phyloP scores from a whole-genome alignment of 1,140 invertebrate species.

The Lineus longissimus region DNA sequence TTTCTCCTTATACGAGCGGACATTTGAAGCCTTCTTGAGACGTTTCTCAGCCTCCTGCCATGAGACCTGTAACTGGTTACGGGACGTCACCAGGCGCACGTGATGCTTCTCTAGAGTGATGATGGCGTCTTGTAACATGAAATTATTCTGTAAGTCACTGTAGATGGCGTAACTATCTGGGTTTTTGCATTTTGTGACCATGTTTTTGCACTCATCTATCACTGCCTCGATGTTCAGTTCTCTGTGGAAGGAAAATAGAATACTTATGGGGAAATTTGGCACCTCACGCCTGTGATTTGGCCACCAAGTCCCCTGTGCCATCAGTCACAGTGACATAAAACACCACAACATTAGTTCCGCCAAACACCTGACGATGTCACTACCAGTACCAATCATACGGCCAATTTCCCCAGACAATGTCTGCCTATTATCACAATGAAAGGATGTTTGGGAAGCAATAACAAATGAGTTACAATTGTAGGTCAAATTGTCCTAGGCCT shows the following conservation, averaged over 20 bases:
- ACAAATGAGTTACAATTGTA: no score
- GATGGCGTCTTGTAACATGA: neutral
- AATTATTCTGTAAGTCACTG: neutral
- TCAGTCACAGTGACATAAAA: no score
- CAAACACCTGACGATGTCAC: no score
- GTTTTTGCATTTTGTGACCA: neutral
- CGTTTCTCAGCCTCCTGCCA: neutral
- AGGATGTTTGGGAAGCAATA: no score
- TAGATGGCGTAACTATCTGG: slow-evolving; percentile 2
- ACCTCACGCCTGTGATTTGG: no score
- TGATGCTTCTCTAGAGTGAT: neutral
- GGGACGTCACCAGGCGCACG: neutral
- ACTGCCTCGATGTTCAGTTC: neutral
- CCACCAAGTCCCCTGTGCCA: no score
- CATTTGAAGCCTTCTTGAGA: neutral
- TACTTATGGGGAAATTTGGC: no score
- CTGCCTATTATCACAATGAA: no score
- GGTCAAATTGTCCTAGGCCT: no score
- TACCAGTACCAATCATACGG: no score
- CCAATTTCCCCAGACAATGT: no score
- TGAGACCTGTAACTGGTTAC: neutral
- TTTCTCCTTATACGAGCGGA: neutral
- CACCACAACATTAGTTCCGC: no score
- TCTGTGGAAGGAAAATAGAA: neutral
- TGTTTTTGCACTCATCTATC: neutral